These are phyloP conservation scores for Gila robusta DNA, from an alignment of 2,797 vertebrate genomes.

Conservation along the genomic window DNA sequence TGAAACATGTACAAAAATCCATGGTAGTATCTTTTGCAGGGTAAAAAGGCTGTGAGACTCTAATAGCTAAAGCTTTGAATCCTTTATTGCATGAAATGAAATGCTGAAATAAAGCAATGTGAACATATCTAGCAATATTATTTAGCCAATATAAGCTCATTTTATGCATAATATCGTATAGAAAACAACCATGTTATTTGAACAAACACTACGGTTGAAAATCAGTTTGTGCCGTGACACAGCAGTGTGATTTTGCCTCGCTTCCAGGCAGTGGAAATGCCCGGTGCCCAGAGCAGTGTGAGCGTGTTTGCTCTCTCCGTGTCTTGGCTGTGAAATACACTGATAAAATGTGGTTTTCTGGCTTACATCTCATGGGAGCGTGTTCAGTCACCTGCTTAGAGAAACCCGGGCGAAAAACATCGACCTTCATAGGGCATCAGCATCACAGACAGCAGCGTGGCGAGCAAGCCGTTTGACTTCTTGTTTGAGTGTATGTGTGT, in stretches of 20 bases:
- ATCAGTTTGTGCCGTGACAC: conserved; percentile 29
- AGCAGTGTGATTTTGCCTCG: background rate
- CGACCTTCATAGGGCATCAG: conserved; percentile 35
- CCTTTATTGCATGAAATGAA: background rate
- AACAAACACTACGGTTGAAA: conserved; percentile 6
- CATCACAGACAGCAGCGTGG: conserved; percentile 8
- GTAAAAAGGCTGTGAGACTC: background rate
- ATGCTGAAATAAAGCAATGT: background rate
- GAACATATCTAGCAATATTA: conserved; percentile 7
- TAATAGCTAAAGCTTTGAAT: background rate
- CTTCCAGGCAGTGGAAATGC: conserved; percentile 17
- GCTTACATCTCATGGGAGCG: conserved; percentile 35
- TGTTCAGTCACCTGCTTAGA: conserved; percentile 50
- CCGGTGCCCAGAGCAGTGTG: background rate
- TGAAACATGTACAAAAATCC: background rate
- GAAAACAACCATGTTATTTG: conserved; percentile 12
- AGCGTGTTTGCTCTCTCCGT: conserved; percentile 37
- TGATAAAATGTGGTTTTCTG: conserved; percentile 29
- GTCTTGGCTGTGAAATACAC: conserved; percentile 34
- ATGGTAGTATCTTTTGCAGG: background rate
- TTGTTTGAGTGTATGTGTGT: conserved; percentile 25
- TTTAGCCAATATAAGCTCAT: conserved; percentile 27
- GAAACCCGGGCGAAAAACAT: background rate
- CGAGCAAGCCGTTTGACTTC: conserved; percentile 14
- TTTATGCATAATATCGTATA: conserved; percentile 20